phyloP scores from a whole-genome alignment of 2,797 vertebrate species.

The Pangasius larnaudii region DNA sequence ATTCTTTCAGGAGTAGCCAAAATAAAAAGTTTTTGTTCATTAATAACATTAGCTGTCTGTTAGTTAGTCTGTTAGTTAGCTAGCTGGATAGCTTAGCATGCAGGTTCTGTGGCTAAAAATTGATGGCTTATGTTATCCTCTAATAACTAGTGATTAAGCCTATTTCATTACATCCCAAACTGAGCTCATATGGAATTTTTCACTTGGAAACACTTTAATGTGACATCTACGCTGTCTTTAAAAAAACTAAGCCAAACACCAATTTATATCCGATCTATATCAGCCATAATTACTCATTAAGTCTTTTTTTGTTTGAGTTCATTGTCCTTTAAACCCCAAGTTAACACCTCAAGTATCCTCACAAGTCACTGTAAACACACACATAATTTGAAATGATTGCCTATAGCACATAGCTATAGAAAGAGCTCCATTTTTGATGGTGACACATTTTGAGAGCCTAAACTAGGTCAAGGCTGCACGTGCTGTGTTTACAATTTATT shows the following conservation, averaged over 20 bases:
- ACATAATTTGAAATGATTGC: neutral
- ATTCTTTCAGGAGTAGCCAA: neutral
- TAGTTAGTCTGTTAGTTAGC: neutral
- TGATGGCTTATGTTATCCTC: neutral
- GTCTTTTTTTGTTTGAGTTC: neutral
- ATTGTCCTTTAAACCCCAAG: neutral
- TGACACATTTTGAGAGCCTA: slow-evolving; percentile 12
- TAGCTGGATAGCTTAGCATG: neutral
- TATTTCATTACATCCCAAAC: neutral
- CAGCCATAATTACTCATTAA: neutral
- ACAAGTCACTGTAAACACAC: neutral
- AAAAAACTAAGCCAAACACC: neutral
- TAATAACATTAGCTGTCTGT: neutral
- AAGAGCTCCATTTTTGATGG: neutral
- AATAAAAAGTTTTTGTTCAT: neutral
- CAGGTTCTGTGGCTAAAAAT: neutral
- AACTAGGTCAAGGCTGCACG: slow-evolving; percentile 15
- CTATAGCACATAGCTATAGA: neutral
- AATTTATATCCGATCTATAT: neutral
- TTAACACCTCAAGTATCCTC: neutral
- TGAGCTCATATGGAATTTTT: neutral
- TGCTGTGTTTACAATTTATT: slow-evolving; percentile 20
- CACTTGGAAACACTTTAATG: neutral
- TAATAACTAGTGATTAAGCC: neutral
- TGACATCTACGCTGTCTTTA: neutral